These are phyloP conservation scores for Idaea aversata DNA, from an alignment of 2,888 invertebrate genomes.

Conservation along the genomic window DNA sequence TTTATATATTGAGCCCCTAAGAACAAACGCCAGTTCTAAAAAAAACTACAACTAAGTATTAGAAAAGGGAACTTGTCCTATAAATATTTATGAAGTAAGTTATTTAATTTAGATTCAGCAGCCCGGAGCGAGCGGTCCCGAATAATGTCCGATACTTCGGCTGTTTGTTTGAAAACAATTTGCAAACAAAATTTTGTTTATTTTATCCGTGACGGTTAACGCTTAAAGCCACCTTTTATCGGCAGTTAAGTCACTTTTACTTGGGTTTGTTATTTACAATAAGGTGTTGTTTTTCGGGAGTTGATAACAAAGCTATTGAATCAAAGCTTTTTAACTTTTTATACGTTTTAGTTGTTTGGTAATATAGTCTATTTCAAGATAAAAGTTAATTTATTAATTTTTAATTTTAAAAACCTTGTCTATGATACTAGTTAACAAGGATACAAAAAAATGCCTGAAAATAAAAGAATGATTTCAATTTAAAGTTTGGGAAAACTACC, in stretches of 20 bases:
- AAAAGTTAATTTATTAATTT: no score
- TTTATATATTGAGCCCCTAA: no score
- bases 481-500: no score
- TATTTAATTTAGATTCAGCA: slow-evolving; percentile 16
- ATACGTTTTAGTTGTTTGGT: neutral
- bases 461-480: no score
- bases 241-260: neutral
- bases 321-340: neutral
- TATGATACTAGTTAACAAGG: no score
- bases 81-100: slow-evolving; percentile 21
- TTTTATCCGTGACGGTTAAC: neutral
- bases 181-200: neutral
- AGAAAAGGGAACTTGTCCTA: slow-evolving; percentile 6
- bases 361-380: neutral
- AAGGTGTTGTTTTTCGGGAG: neutral
- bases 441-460: no score
- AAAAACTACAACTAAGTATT: neutral
- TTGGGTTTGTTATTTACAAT: neutral
- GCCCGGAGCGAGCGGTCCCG: neutral
- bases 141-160: neutral
- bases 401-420: no score
- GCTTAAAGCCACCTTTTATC: neutral
- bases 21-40: neutral
- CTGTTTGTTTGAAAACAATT: slow-evolving; percentile 1
- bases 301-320: neutral